Percentiles rank a stretch among this genome's conserved stretches.
These are phyloP conservation scores for Diorhabda carinulata DNA, from an alignment of 1,140 invertebrate species.

Conservation along the genomic window DNA sequence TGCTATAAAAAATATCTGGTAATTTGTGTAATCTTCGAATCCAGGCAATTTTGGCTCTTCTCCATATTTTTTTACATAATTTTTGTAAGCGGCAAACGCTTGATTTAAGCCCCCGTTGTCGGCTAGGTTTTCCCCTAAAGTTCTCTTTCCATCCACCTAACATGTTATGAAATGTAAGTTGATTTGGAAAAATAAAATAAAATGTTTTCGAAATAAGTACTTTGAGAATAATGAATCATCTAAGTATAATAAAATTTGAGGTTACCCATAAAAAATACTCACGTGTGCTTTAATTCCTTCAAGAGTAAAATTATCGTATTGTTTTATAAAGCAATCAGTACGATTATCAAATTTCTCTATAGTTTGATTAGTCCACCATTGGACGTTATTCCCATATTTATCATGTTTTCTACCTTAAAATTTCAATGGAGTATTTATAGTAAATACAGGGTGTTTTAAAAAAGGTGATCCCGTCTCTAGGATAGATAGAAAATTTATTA, in stretches of 20 bases:
- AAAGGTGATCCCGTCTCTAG: no score
- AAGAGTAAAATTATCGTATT: constrained; percentile 77
- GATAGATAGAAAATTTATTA: no score
- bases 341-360: constrained; percentile 64
- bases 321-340: constrained; percentile 82
- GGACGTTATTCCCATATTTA: constrained; percentile 65
- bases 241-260: not conserved
- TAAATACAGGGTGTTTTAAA: no score
- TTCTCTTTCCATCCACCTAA: constrained; percentile 73
- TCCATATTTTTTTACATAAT: constrained; percentile 57
- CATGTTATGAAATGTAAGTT: not conserved
- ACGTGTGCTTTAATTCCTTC: constrained; percentile 57
- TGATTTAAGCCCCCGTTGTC: constrained; percentile 86
- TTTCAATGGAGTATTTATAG: not conserved
- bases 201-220: not conserved
- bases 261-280: constrained; percentile 30
- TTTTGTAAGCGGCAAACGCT: constrained; percentile 69
- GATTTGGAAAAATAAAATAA: not conserved
- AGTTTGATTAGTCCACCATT: constrained; percentile 85
- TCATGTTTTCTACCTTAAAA: constrained; percentile 65
- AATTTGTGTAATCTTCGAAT: constrained; percentile 66
- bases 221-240: no score
- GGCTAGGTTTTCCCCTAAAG: constrained; percentile 85
- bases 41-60: constrained; percentile 67
- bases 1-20: constrained; percentile 88